Evolutionary conservation across 2,888 invertebrate genomes (phyloP), one percentile per base, ranked within the genome.

Genomic region (Tetragonisca angustula): DNA sequence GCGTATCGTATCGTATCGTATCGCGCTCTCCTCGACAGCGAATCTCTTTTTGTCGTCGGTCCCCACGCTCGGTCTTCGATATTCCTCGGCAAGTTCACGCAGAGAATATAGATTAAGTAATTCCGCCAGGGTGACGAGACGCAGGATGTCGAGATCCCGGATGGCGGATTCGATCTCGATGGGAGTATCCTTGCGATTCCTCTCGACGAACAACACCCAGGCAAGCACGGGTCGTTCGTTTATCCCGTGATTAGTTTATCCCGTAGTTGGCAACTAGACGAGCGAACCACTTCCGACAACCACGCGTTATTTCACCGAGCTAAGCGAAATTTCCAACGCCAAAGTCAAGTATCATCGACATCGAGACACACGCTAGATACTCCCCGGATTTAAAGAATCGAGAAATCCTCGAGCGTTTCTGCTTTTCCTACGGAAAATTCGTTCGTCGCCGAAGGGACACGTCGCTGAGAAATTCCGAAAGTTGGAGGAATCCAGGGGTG

Each of bases 21-120:
- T 43, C 36, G n/a, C 36, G 32, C 54, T 19, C 62, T 65, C 52
- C 52, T 52, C 62, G 6, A 50, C 9, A 5, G 21, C 49, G 49
- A 72, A 72, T 73, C 73, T 64, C 50, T 52, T 32, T 50, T 36
- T 2, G 61, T 61, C 71, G 17, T 2, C 59, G n/a, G 3, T 4
- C 13, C 6, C 49, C 27, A 15, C 50, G 9, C 49, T 17, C 11
- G 11, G 32, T 62, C n/a, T 21, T n/a, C 50, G 52, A 61, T 72
- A 61, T 59, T 43, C 72, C 49, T 50, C n/a, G n/a, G 5, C 0
- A 32, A 19, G 52, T 32, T 73, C 73, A 2, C 52, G 36, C 32
- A 4, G 36, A 32, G 73, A 73, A 73, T 73, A 73, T 52, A 73
- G 73, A 73, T 73, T 64, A 73, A 73, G 64, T 64, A 73, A 73